Evolutionary conservation across 2,888 invertebrate genomes (phyloP).

Genomic region (Shargacucullia verbasci): DNA sequence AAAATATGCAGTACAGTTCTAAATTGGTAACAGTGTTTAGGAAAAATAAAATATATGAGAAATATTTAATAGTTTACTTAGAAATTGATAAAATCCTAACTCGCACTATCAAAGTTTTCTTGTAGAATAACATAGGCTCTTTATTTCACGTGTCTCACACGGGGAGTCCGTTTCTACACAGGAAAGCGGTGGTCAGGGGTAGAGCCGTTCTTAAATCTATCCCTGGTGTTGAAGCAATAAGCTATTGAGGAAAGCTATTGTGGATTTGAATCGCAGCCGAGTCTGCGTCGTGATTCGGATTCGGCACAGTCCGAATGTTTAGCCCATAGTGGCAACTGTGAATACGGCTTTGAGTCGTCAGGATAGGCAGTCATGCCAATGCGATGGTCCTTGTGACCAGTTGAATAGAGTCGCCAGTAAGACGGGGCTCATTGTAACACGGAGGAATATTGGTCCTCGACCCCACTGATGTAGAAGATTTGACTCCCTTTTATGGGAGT

Average conservation of each 20-base stretch:
- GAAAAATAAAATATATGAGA: background rate
- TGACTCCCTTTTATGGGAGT: constrained; percentile 47
- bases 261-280: constrained; percentile 38
- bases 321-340: constrained; percentile 37
- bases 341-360: constrained; percentile 31
- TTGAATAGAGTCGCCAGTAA: constrained; percentile 39
- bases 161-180: constrained; percentile 64
- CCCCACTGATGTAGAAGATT: constrained; percentile 59
- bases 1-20: background rate
- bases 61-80: background rate
- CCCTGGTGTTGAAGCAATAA: constrained; percentile 45
- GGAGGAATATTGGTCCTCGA: constrained; percentile 51
- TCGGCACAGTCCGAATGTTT: constrained; percentile 34
- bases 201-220: constrained; percentile 44
- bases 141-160: fast-evolving
- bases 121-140: constrained; percentile 3
- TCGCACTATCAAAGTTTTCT: constrained; percentile 50
- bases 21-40: background rate
- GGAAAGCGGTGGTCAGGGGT: constrained; percentile 45
- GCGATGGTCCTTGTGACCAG: constrained; percentile 33
- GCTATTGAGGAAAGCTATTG: constrained; percentile 43
- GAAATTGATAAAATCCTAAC: constrained; percentile 29
- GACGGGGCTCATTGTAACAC: constrained; percentile 46
- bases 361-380: constrained; percentile 29
- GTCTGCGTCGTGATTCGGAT: constrained; percentile 40